A percentile compares a stretch with the other conserved stretches of the same genome.
phyloP scores from a whole-genome alignment of 2,888 invertebrate species.

The Cryptus armator region DNA sequence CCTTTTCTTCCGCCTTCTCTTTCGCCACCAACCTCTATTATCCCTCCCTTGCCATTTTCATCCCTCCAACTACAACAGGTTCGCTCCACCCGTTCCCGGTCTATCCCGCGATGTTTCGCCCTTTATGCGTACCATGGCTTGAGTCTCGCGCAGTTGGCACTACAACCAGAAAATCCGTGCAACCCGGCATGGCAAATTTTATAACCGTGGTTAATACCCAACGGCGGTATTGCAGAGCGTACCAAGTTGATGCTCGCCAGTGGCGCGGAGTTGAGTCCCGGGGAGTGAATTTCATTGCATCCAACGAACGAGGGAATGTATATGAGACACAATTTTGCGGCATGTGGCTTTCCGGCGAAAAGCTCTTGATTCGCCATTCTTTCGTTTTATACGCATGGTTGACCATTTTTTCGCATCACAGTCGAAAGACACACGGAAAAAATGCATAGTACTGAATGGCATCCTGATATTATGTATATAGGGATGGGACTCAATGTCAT shows the following conservation, averaged over 20 bases:
- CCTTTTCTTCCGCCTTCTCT: conserved; percentile 18
- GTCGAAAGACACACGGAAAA: no score
- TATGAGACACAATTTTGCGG: conserved; percentile 9
- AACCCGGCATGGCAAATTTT: conserved; percentile 54
- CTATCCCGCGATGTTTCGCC: not conserved
- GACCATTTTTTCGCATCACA: no score
- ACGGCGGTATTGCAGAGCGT: conserved; percentile 13
- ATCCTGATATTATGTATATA: no score
- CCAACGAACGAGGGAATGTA: not conserved
- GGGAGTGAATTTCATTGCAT: conserved; percentile 27
- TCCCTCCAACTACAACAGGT: conserved; percentile 26
- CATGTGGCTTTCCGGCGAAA: not conserved
- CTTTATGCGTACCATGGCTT: conserved; percentile 1
- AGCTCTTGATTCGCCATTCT: not conserved
- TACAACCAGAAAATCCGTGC: conserved; percentile 46
- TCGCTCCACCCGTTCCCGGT: conserved; percentile 9
- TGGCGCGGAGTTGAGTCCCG: not conserved
- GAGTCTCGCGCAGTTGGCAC: conserved; percentile 52
- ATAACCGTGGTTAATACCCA: conserved; percentile 55
- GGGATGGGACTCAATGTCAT: no score
- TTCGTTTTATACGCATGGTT: no score
- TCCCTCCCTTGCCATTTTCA: conserved; percentile 27
- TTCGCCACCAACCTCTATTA: conserved; percentile 11
- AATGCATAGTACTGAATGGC: no score
- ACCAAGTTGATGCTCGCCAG: not conserved